Evolutionary conservation across 2,113 vertebrate genomes (phyloP).

Genomic region (Orthochromis malagaraziensis): DNA sequence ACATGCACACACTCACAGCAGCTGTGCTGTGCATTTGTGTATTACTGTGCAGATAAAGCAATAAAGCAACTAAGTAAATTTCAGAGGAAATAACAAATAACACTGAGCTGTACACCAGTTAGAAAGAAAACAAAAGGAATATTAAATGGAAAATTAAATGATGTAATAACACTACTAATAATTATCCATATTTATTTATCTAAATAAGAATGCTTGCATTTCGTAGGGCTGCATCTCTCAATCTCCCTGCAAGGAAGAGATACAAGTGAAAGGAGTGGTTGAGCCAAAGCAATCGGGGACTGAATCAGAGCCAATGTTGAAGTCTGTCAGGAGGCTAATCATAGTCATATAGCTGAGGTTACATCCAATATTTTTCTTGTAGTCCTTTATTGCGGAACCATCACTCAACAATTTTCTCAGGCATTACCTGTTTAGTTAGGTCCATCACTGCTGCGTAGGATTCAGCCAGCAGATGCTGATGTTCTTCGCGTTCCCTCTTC

Average conservation of each 20-base stretch:
- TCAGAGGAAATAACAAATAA: background rate
- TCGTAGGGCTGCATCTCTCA: background rate
- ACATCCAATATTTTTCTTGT: background rate
- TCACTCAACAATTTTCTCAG: background rate
- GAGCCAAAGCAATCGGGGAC: background rate
- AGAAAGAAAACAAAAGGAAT: background rate
- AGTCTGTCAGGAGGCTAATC: background rate
- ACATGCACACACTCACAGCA: background rate
- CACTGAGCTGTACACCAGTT: background rate
- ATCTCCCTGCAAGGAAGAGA: background rate
- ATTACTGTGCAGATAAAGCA: background rate
- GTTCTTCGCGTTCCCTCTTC: constrained; percentile 89
- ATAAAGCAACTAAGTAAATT: background rate
- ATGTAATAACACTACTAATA: background rate
- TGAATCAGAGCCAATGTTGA: background rate
- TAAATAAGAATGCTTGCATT: background rate
- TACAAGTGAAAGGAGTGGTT: background rate
- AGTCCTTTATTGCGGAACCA: background rate
- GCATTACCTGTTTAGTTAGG: constrained; percentile 84
- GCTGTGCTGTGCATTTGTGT: background rate
- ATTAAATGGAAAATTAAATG: background rate
- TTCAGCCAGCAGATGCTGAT: constrained; percentile 92
- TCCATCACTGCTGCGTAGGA: constrained; percentile 96
- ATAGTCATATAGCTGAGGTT: background rate
- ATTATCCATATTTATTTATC: background rate